These are phyloP conservation scores for Centropristis striata DNA, from an alignment of 2,113 vertebrate genomes.

Conservation along the genomic window DNA sequence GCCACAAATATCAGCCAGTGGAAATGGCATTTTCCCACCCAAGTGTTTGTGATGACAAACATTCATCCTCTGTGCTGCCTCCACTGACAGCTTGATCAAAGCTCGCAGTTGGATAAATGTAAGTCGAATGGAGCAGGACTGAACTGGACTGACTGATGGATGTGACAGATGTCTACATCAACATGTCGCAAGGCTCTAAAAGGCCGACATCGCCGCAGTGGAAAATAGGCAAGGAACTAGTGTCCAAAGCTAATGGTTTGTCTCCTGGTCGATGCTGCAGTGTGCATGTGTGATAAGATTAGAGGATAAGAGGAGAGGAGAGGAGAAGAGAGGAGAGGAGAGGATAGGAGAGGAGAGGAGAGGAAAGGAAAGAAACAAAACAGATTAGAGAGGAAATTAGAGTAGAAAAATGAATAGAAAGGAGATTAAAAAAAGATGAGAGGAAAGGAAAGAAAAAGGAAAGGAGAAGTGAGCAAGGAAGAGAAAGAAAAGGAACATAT, in stretches of 20 bases:
- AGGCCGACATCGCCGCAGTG: background rate
- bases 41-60: background rate
- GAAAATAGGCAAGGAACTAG: background rate
- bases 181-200: background rate
- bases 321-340: background rate
- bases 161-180: background rate
- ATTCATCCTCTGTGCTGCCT: conserved; percentile 1
- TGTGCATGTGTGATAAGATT: no score
- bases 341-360: no score
- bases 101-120: background rate
- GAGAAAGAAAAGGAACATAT: no score
- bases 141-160: background rate
- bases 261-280: background rate
- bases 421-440: no score
- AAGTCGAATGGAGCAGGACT: background rate
- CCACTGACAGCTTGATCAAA: conserved; percentile 13
- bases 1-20: conserved; percentile 19
- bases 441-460: no score
- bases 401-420: no score
- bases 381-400: no score
- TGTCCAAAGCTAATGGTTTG: background rate
- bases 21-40: conserved; percentile 13
- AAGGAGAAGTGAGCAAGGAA: no score
- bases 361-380: no score
- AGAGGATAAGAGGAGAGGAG: no score